phyloP scores from a whole-genome alignment of 2,888 invertebrate genomes.

The Lasius fuliginosus region DNA sequence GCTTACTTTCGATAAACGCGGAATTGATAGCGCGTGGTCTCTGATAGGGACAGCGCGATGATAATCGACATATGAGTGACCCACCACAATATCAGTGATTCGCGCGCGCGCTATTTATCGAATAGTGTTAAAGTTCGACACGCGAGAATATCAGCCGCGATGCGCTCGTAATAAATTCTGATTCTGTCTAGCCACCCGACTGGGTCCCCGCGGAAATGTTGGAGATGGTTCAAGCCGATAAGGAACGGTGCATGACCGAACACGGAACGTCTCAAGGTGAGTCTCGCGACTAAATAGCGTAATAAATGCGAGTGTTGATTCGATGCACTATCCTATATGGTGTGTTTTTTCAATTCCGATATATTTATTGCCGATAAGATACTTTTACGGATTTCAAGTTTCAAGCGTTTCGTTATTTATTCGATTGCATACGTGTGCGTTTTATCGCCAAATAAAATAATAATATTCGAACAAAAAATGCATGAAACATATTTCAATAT shows the following conservation, averaged over 20 bases:
- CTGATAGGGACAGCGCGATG: not conserved
- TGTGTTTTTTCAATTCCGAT: slow-evolving; percentile 14
- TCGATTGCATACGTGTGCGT: not conserved
- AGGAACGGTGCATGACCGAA: slow-evolving; percentile 82
- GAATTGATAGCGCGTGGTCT: slow-evolving; percentile 76
- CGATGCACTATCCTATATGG: slow-evolving; percentile 10
- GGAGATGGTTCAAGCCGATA: slow-evolving; percentile 81
- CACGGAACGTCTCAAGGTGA: slow-evolving; percentile 83
- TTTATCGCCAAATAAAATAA: not conserved
- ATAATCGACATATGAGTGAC: slow-evolving; percentile 17
- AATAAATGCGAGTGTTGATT: not conserved
- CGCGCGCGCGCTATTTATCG: not conserved
- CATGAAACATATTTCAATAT: not conserved
- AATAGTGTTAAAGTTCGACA: slow-evolving; percentile 29
- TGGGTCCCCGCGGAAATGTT: slow-evolving; percentile 81
- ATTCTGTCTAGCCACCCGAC: slow-evolving; percentile 78
- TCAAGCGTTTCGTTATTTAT: not conserved
- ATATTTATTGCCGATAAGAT: not conserved
- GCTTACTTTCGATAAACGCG: slow-evolving; percentile 71
- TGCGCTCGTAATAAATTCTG: slow-evolving; percentile 47
- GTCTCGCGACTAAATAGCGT: slow-evolving; percentile 29
- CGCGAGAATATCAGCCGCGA: slow-evolving; percentile 22
- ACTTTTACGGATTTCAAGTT: not conserved
- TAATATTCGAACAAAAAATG: not conserved
- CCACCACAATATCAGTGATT: not conserved